Evolutionary conservation across 2,113 vertebrate genomes (phyloP).

Genomic region (Rhinopomastus cyanomelas): DNA sequence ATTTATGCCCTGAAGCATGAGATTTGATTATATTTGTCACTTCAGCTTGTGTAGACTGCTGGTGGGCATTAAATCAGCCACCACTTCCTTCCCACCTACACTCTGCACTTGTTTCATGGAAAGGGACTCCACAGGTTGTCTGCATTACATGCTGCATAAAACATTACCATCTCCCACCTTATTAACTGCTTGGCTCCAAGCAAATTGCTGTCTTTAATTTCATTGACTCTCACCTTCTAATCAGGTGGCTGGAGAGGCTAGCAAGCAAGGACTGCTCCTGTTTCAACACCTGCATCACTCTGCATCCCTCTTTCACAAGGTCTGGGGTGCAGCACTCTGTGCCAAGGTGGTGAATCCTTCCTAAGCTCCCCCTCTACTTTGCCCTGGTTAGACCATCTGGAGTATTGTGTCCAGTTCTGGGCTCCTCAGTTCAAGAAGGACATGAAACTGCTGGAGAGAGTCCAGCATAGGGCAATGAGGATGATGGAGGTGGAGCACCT

Average conservation of each 20-base stretch:
- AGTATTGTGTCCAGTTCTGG: too few species aligned
- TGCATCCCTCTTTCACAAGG: neutral
- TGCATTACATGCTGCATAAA: slow-evolving; percentile 22
- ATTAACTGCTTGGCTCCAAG: slow-evolving; percentile 31
- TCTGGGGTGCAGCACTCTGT: neutral
- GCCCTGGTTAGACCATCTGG: too few species aligned
- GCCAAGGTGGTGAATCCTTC: neutral
- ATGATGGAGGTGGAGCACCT: too few species aligned
- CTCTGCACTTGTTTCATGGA: neutral
- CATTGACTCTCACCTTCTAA: slow-evolving; percentile 50
- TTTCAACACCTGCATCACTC: neutral
- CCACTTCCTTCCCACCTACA: slow-evolving; percentile 19
- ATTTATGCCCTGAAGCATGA: slow-evolving; percentile 56
- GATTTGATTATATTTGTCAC: slow-evolving; percentile 63
- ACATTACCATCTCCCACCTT: neutral
- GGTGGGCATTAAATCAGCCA: slow-evolving; percentile 45
- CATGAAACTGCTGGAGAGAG: too few species aligned
- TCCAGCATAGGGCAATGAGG: too few species aligned
- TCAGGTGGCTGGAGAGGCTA: slow-evolving; percentile 14
- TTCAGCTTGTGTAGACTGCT: neutral
- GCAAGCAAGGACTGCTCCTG: neutral
- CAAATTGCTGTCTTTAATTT: slow-evolving; percentile 28
- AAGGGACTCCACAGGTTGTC: slow-evolving; percentile 19
- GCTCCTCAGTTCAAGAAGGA: too few species aligned
- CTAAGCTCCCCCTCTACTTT: too few species aligned